Base-by-base conservation (phyloP, 2,888 invertebrate genomes). In the Mamestra brassicae region DNA sequence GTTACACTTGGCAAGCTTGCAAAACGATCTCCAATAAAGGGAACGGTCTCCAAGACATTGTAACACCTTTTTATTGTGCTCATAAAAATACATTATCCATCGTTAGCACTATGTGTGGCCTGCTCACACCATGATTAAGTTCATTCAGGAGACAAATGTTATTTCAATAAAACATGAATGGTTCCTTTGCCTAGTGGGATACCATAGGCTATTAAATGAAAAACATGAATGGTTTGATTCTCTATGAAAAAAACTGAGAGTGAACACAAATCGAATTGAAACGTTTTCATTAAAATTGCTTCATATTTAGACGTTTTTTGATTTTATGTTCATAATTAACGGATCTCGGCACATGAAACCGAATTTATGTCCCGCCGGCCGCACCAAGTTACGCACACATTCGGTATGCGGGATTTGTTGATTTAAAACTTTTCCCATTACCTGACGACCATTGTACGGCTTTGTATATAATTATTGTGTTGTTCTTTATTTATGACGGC, bases 351-450 rank as follows among this genome's bases (percentile, higher is more conserved):
- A 81, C 62, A 72, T 55, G 65, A 76, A 85, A 84, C 81, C 80
- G 63, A 87, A 89, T 89, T 87, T 82, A 84, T 81, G 70, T 68
- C 68, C 58, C 68, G 26, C 26, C 26, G 26, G 1, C 26, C 26
- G 72, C 75, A 72, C 63, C 58, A 71, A 81, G 77, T 73, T 71
- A 80, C 68, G 65, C 69, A 78, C 78, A 79, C 69, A 71, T 74
- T 76, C 47, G 67, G 74, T 83, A 73, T 75, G 83, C 84, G 84
- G 85, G 81, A 85, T 89, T 87, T 87, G 81, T 81, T 89, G 86
- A 89, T 88, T 89, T 87, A 85, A 89, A 90, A 90, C 90, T 90
- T 90, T 89, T 82, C 87, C 89, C 85, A 90, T 90, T 90, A 90
- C 84, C 74, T 78, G 72, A 60, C 70, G 71, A 80, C 78, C 76